Evolutionary conservation across 2,888 invertebrate genomes (phyloP).

Genomic region (Macropis europaea): DNA sequence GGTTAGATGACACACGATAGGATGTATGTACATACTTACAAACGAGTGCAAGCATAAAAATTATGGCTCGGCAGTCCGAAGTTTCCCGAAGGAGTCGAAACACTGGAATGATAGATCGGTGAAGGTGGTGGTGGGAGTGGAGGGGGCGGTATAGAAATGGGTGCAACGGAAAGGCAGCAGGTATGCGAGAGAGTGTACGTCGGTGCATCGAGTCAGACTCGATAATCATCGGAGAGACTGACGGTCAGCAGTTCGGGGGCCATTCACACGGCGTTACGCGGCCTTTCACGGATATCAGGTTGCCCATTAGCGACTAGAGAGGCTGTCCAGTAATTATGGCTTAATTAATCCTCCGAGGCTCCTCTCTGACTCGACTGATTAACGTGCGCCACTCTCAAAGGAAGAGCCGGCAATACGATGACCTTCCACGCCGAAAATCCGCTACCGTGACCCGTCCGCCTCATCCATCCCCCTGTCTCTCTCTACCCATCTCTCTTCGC

Average conservation of each 20-base stretch:
- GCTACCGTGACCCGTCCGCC: conserved; percentile 49
- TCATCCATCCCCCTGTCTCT: not conserved
- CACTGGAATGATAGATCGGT: too few relatives aligned
- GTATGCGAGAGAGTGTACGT: not conserved
- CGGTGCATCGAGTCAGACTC: conserved; percentile 42
- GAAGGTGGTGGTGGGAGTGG: too few relatives aligned
- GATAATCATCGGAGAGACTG: conserved; percentile 59
- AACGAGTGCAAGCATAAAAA: too few relatives aligned
- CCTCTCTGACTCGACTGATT: conserved; percentile 72
- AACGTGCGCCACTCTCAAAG: conserved; percentile 67
- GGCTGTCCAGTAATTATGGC: conserved; percentile 78
- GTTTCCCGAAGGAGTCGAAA: too few relatives aligned
- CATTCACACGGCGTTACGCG: conserved; percentile 66
- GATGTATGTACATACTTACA: too few relatives aligned
- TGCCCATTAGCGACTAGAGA: conserved; percentile 77
- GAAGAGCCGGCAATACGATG: conserved; percentile 64
- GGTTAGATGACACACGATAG: too few relatives aligned
- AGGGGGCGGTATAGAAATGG: not conserved
- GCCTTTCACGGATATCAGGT: conserved; percentile 78
- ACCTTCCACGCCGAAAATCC: conserved; percentile 64
- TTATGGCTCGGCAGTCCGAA: too few relatives aligned
- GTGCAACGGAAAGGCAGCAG: not conserved
- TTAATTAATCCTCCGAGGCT: conserved; percentile 77
- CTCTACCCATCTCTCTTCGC: not conserved
- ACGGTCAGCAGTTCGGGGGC: conserved; percentile 58